Base-by-base conservation (phyloP, 2,888 invertebrate species). In the Candidula unifasciata region DNA sequence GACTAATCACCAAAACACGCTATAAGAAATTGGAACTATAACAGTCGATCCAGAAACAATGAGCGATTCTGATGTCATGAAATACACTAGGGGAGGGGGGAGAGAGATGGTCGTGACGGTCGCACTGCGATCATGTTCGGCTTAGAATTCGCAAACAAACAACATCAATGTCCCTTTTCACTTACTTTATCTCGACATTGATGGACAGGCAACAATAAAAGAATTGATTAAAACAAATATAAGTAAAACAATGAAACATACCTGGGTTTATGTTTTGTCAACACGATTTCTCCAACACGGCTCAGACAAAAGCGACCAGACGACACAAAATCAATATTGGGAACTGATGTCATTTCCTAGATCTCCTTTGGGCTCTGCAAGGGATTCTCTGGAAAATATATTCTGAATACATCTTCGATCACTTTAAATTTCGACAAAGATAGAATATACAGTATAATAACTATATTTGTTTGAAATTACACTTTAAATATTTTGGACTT, bases 291-390 rank as follows among this genome's bases (percentile, higher is more conserved):
- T 3, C 3, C 13, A 13, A 44, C n/a, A 79, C 13, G 44, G n/a
- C 79, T 79, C 82, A 64, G 54, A 82, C 82, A 82, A 74, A 82
- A 82, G 74, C 82, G 64, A 64, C 82, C 82, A 82, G 82, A 74
- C 82, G 33, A 82, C 82, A 82, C 73, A 83, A 78, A 83, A 83
- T 83, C 83, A 83, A 83, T 83, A 83, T 54, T 54, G 77, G 78
- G 69, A 78, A 66, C 77, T 83, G 83, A 83, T 83, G 83, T 83
- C 83, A 83, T 83, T 83, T 83, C 83, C 83, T 78, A 69, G 57
- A 27, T 37, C 3, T 27, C 3, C 8, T 2, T 6, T 35, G 37
- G 79, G 79, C 79, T 27, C 79, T 68, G 27, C 6, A n/a, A 27
- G 68, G 79, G 68, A 79, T 52, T 18, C 18, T 16, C 2, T 10